These are phyloP conservation scores for Molorchus minor DNA, from an alignment of 2,888 invertebrate genomes.

Conservation along the genomic window DNA sequence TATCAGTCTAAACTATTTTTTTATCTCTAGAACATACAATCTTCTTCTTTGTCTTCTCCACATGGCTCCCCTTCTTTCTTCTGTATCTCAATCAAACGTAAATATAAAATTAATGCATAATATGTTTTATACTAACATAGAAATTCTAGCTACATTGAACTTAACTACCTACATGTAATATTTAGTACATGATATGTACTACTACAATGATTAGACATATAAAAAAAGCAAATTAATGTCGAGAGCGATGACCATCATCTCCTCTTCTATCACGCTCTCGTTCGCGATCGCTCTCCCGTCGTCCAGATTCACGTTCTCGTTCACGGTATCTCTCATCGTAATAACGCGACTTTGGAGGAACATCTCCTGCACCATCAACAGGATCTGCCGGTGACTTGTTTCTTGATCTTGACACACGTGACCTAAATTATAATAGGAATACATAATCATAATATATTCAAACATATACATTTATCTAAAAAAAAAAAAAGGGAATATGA, in stretches of 20 bases:
- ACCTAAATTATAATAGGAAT: constrained; percentile 20
- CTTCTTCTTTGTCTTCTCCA: constrained; percentile 48
- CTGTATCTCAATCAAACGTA: constrained; percentile 22
- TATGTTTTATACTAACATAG: constrained; percentile 20
- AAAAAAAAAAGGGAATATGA: no score
- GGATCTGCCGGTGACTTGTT: constrained; percentile 72
- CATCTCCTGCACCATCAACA: constrained; percentile 56
- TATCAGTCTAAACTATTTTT: constrained; percentile 49
- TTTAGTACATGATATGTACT: constrained; percentile 31
- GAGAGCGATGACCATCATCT: constrained; percentile 76
- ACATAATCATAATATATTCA: no score
- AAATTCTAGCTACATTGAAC: constrained; percentile 19
- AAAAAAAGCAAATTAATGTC: constrained; percentile 65
- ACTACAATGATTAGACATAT: constrained; percentile 10
- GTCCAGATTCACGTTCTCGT: constrained; percentile 65
- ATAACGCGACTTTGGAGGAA: constrained; percentile 68
- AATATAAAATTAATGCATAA: constrained; percentile 28
- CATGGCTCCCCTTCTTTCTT: constrained; percentile 43
- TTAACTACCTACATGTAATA: constrained; percentile 12
- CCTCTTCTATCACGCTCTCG: constrained; percentile 73
- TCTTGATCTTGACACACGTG: constrained; percentile 63
- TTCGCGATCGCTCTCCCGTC: constrained; percentile 72
- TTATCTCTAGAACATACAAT: constrained; percentile 54
- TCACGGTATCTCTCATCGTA: constrained; percentile 89
- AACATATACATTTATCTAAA: no score